Conservation (phyloP, 2,888 invertebrate genomes). For the Apotomis capreana region DNA sequence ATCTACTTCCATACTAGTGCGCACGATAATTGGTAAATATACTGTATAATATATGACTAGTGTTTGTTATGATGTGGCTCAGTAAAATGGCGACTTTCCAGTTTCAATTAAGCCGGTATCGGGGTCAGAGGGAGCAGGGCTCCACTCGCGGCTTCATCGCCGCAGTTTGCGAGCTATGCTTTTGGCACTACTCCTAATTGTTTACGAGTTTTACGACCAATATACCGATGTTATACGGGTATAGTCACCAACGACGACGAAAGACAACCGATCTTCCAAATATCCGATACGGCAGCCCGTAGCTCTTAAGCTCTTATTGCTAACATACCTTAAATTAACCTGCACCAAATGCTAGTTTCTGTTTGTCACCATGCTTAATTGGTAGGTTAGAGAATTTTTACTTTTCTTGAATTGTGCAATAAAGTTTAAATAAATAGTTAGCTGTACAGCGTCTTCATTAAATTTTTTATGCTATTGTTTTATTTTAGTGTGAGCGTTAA, state of each 20-base stretch:
- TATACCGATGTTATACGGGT: background rate
- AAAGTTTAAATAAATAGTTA: no score
- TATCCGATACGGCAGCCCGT: background rate
- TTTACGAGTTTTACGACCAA: background rate
- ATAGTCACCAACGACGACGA: no score
- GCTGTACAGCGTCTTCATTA: background rate
- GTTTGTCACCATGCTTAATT: no score
- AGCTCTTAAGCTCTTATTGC: background rate
- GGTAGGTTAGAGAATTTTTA: no score
- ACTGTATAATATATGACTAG: background rate
- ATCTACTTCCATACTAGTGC: conserved; percentile 1
- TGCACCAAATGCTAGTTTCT: no score
- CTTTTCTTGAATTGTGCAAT: no score
- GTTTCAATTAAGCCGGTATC: conserved; percentile 18
- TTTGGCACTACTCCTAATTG: conserved; percentile 25
- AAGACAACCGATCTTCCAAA: background rate
- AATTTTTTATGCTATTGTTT: conserved; percentile 13
- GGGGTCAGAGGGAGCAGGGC: conserved; percentile 7
- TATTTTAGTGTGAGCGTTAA: background rate
- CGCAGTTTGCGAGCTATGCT: conserved; percentile 5
- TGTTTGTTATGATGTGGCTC: background rate
- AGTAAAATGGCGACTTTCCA: conserved; percentile 8
- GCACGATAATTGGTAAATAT: conserved; percentile 17
- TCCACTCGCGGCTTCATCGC: conserved; percentile 12
- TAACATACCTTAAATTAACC: background rate